Conservation (phyloP, 2,113 vertebrate genomes). For the Carlito syrichta region DNA sequence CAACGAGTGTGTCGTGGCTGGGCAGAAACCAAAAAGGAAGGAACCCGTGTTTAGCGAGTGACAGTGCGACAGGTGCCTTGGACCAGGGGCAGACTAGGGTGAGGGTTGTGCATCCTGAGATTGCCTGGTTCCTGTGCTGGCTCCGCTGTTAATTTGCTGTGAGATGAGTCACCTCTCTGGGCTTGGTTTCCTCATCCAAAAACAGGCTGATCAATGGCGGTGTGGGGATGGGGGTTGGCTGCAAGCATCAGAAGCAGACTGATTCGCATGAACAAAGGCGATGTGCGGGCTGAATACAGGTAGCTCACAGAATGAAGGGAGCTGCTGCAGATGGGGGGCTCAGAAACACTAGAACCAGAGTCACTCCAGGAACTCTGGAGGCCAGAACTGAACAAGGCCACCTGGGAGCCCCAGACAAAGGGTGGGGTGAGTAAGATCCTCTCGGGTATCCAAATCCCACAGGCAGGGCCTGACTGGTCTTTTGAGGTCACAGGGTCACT, state of each 20-base stretch:
- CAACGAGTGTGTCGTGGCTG: accelerated
- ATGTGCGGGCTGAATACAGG: background rate
- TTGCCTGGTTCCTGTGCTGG: background rate
- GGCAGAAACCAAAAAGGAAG: background rate
- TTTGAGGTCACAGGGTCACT: background rate
- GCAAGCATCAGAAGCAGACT: background rate
- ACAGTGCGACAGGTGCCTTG: background rate
- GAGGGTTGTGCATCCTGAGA: background rate
- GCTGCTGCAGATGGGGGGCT: background rate
- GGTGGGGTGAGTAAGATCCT: background rate
- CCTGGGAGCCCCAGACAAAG: background rate
- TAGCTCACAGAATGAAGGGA: background rate
- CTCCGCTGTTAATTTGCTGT: background rate
- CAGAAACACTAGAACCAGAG: background rate
- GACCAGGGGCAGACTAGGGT: too few relatives aligned
- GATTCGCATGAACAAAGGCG: background rate
- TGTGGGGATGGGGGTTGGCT: background rate
- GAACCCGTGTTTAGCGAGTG: background rate
- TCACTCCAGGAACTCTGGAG: background rate
- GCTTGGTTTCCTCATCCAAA: background rate
- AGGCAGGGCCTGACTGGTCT: background rate
- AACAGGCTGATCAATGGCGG: too few relatives aligned
- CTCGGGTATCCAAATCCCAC: background rate
- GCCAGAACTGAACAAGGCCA: background rate
- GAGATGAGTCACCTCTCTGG: background rate